These are phyloP conservation scores for Nesogale talazaci DNA, from an alignment of 2,113 vertebrate genomes.

Conservation along the genomic window DNA sequence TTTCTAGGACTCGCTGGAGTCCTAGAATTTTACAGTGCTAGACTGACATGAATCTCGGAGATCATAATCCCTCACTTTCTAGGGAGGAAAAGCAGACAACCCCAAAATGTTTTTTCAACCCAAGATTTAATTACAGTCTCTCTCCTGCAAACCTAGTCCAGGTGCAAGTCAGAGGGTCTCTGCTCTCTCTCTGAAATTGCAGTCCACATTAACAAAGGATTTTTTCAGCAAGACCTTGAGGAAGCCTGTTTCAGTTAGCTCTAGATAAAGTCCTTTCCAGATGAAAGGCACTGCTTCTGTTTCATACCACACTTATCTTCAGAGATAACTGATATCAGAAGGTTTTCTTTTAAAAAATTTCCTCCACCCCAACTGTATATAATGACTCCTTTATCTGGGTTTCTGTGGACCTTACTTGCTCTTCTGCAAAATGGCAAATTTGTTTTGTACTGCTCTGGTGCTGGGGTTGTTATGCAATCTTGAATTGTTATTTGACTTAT, in stretches of 20 bases:
- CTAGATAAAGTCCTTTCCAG: slow-evolving; percentile 54
- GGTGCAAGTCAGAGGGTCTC: not conserved
- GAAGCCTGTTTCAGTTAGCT: slow-evolving; percentile 52
- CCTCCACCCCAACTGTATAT: not conserved
- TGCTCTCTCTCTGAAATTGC: slow-evolving; percentile 55
- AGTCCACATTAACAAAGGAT: slow-evolving; percentile 49
- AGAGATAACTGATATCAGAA: slow-evolving; percentile 71
- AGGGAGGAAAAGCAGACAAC: slow-evolving; percentile 7
- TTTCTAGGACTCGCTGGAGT: not conserved
- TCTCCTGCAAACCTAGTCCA: slow-evolving; percentile 20
- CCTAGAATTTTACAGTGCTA: not conserved
- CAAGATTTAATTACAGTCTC: not conserved
- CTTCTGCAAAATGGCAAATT: slow-evolving; percentile 36
- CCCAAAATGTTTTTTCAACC: too few species aligned
- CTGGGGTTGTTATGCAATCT: not conserved
- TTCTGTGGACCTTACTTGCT: slow-evolving; percentile 33
- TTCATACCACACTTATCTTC: slow-evolving; percentile 63
- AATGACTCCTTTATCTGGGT: slow-evolving; percentile 52
- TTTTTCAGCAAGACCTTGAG: slow-evolving; percentile 52
- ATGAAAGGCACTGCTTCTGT: slow-evolving; percentile 62
- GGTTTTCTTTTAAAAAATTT: not conserved
- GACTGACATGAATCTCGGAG: not conserved
- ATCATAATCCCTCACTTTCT: slow-evolving; percentile 20
- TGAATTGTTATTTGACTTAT: slow-evolving; percentile 19
- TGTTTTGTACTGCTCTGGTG: not conserved